Conservation (phyloP, 2,797 vertebrate species). For the Diglossa cyanea region DNA sequence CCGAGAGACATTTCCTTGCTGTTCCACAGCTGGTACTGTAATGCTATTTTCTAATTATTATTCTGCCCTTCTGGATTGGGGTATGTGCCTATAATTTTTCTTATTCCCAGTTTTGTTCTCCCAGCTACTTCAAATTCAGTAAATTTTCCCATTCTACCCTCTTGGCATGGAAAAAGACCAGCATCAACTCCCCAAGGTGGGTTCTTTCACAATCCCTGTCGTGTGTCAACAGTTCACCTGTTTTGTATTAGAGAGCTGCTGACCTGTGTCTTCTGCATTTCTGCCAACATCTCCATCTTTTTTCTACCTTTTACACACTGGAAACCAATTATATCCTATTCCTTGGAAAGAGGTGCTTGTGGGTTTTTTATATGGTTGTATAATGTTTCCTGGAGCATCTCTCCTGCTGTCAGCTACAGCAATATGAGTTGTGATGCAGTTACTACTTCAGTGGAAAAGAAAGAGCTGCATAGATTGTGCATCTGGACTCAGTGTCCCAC, state of each 20-base stretch:
- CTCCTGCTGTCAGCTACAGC: not conserved
- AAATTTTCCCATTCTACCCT: not conserved
- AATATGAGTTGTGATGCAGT: not conserved
- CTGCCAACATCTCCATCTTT: not conserved
- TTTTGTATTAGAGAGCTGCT: not conserved
- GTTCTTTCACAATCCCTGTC: not conserved
- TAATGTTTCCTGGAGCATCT: not conserved
- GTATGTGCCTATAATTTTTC: not conserved
- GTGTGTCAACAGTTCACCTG: not conserved
- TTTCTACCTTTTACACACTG: not conserved
- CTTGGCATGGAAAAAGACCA: not conserved
- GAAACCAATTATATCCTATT: not conserved
- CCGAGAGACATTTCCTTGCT: conserved; percentile 3
- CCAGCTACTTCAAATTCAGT: not conserved
- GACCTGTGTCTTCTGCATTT: not conserved
- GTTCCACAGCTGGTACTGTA: conserved; percentile 9
- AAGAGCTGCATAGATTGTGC: not conserved
- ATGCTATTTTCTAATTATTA: conserved; percentile 6
- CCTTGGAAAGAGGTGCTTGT: not conserved
- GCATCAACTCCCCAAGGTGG: not conserved
- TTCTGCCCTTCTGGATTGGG: not conserved
- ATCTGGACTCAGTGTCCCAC: not conserved
- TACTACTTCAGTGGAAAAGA: not conserved
- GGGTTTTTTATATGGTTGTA: not conserved
- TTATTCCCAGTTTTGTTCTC: not conserved